phyloP scores from a whole-genome alignment of 1,140 invertebrate species.

The Atta colombica region DNA sequence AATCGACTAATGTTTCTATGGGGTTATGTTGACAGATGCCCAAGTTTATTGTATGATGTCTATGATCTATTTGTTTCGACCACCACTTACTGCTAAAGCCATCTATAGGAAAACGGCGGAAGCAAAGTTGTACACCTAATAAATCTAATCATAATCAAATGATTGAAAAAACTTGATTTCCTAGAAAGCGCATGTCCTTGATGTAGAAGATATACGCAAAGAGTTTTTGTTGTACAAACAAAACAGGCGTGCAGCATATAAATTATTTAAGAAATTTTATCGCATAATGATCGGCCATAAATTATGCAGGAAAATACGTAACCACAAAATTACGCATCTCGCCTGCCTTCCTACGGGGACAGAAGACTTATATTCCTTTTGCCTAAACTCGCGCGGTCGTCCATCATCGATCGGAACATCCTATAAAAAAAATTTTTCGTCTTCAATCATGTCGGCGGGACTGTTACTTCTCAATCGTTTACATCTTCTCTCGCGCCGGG shows the following conservation, averaged over 20 bases:
- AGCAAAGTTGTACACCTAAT: not conserved
- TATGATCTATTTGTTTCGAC: no score
- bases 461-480: conserved; percentile 52
- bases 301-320: conserved; percentile 74
- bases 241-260: conserved; percentile 67
- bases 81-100: no score
- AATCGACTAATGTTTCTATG: no score
- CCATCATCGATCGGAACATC: conserved; percentile 57
- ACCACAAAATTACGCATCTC: conserved; percentile 50
- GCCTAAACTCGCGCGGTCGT: conserved; percentile 67
- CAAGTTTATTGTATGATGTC: no score
- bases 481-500: conserved; percentile 41
- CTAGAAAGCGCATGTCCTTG: conserved; percentile 37
- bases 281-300: conserved; percentile 73
- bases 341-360: conserved; percentile 10
- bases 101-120: no score
- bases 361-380: conserved; percentile 65
- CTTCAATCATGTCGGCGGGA: conserved; percentile 36
- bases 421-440: conserved; percentile 61
- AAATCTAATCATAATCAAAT: conserved; percentile 64
- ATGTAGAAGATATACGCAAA: not conserved
- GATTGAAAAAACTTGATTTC: conserved; percentile 65
- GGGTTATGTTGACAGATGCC: no score
- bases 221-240: conserved; percentile 51
- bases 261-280: conserved; percentile 78